Base-by-base conservation (phyloP, 2,888 invertebrate genomes). In the Vanessa cardui region DNA sequence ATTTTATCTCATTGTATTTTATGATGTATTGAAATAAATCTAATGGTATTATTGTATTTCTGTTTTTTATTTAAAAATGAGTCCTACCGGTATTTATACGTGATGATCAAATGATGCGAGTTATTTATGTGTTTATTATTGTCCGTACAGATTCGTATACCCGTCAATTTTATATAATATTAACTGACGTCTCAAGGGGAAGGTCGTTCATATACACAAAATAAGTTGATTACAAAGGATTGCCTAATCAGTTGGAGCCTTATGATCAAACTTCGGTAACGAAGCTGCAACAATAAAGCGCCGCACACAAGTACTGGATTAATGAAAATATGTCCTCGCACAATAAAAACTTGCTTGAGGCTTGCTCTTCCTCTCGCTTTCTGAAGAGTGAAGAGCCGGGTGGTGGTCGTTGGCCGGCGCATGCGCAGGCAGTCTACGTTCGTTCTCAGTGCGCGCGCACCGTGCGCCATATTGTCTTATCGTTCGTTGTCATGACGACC, bases 321-420 rank as follows among this genome's bases (percentile, higher is more conserved):
- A 83, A 77, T 82, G 79, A 78, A 82, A 83, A 82, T 78, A 78
- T 81, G 90, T 89, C 91, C 91, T 91, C 90, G 89, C 75, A 77
- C 79, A 85, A 82, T 81, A 81, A 84, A 89, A 91, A 91, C 90
- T 83, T 77, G 90, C 88, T 89, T 84, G 80, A 81, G 83, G 83
- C 78, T 80, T 83, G 85, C 79, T 86, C 85, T 86, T 89, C 90
- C 90, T 90, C 90, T 91, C 91, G 89, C 88, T 86, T 86, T 87
- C 83, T 76, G 85, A 81, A 83, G 83, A 82, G 80, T 76, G 85
- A 81, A 83, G 83, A 82, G 80, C 72, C 76, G 82, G 83, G 87
- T 83, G 88, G 89, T 87, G 88, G 89, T 83, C 81, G 86, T 73
- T 77, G 80, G 79, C 80, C 79, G 80, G 75, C 80, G 82, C 78